A percentile compares a stretch with the other conserved stretches of the same genome.
Conservation (phyloP, 2,113 vertebrate genomes). For the Notechis scutatus region DNA sequence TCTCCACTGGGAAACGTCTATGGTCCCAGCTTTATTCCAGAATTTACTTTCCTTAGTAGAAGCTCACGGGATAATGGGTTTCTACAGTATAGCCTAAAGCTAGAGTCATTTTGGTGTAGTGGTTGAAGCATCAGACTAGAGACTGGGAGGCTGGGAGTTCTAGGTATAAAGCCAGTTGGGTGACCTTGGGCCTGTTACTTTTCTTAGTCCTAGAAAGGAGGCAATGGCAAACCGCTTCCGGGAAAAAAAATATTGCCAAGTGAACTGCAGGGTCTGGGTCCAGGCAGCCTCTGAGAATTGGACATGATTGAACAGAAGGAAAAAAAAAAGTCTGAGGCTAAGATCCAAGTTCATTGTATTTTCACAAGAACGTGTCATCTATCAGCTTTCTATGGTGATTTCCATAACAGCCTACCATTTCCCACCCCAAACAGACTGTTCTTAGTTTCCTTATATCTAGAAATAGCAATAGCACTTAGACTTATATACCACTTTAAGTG, state of each 20-base stretch:
- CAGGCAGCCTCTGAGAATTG: neutral
- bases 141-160: neutral
- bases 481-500: too few species aligned
- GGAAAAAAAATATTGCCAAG: neutral
- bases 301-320: neutral
- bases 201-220: neutral
- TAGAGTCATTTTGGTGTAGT: neutral
- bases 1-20: neutral
- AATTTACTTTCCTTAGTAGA: neutral
- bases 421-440: neutral
- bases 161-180: neutral
- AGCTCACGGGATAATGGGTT: neutral
- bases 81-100: neutral
- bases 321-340: neutral
- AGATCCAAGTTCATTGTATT: neutral
- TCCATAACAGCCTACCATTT: neutral
- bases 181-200: neutral
- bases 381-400: neutral
- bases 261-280: neutral
- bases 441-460: neutral
- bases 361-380: neutral
- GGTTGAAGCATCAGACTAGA: neutral
- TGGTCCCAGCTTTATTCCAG: neutral
- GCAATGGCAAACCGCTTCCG: neutral
- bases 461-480: too few species aligned